Evolutionary conservation across 2,888 invertebrate genomes (phyloP), one percentile per base, ranked within the genome.

Genomic region (Coenonympha glycerion): DNA sequence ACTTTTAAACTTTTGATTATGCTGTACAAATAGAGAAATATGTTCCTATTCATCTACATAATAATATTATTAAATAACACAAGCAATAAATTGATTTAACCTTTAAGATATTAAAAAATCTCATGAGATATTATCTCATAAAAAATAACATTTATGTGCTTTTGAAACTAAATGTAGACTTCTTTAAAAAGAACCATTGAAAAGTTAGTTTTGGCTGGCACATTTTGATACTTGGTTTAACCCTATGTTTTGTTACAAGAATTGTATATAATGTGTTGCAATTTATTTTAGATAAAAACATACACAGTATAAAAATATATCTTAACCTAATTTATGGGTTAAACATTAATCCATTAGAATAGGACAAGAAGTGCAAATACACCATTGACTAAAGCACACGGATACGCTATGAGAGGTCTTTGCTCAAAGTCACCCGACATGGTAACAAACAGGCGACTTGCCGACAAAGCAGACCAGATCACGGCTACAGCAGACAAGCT

Each of bases 301-400:
- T 36, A 3, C 6, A 13, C 13, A 15, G 22, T 39, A 39, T 39
- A 39, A 39, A 39, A 39, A 39, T 39, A 39, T 39, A 39, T 24
- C 9, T 24, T 37, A 37, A 22, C 21, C 2, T 15, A 39, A 37
- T 13, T 13, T 21, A 11, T 21, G 2, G 21, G 9, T 22, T 39
- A 15, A 22, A 39, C 13, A 3, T 24, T 24, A 21, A 13, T 37
- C 15, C 8, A 13, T 91, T 88, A 98, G 87, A 98, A 98, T 54
- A 98, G 90, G 42, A 97, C 95, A 64, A 98, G 89, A 47, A 98
- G 89, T 34, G 96, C 96, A 87, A 98, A 98, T 1, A 97, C 95
- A 41, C 95, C 96, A 83, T 96, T 97, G 21, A 98, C 92, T 56
- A 98, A 89, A 52, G 94, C 92, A 87, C 97, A 97, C 0, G 98